Base-by-base conservation (phyloP, 2,888 invertebrate species). In the Hydrotaea diabolus region DNA sequence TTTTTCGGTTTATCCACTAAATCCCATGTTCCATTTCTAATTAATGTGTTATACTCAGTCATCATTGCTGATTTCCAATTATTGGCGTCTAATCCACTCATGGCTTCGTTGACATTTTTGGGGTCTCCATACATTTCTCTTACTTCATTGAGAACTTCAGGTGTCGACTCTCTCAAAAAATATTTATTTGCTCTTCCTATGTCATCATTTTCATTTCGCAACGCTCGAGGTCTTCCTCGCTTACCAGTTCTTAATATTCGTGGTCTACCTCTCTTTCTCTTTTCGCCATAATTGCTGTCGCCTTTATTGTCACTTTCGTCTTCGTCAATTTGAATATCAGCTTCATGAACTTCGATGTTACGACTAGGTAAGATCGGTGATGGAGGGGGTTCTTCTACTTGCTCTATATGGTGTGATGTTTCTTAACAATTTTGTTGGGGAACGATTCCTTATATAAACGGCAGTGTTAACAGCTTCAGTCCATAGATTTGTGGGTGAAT, bases 371-470 rank as follows among this genome's bases (percentile, higher is more conserved):
- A 0, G 1, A 7, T n/a, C n/a, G n/a, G n/a, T n/a, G n/a, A 17
- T 7, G 26, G 23, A 23, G 59, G 9, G 13, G 8, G 13, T 15
- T 13, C 2, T 21, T 23, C 26, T 8, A 0, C 11, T 13, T 59
- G 17, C 19, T 55, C n/a, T 23, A 15, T 4, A 86, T 8, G 86
- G 87, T 0, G 87, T 86, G 46, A 66, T 77, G 1, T 78, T 69
- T 8, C 72, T 71, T n/a, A 84, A 64, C n/a, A 85, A 21, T 74
- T 86, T 84, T 0, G 85, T 80, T 8, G n/a, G n/a, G n/a, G n/a
- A n/a, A n/a, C n/a, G n/a, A n/a, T n/a, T n/a, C n/a, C n/a, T n/a
- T n/a, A n/a, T n/a, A n/a, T n/a, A n/a, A n/a, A n/a, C n/a, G n/a
- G n/a, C n/a, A n/a, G n/a, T n/a, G n/a, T n/a, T n/a, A n/a, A n/a